Base-by-base conservation (phyloP, 37 sponge, comb jelly and placozoan species). In the Amphimedon queenslandica region DNA sequence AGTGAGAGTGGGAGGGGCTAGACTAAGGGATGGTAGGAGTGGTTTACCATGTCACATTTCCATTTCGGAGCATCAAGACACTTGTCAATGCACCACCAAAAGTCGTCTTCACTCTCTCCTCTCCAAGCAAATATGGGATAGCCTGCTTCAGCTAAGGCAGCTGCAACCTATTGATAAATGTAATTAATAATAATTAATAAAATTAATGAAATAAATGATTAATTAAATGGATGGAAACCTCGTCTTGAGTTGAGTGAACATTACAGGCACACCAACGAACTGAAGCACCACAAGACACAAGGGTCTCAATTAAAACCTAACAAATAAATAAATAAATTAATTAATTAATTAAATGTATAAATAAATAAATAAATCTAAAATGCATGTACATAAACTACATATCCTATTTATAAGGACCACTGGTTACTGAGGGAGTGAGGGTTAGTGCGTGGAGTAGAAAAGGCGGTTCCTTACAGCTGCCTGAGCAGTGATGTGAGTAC, bases 81-180 rank as follows among this genome's bases (percentile, higher is more conserved):
- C 76, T 91, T 79, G 32, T 91, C 96, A 27, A 91, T 95, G 69
- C 96, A 95, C 96, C 96, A 95, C 96, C 96, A 95, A 79, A 88
- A 95, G 32, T 88, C 96, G 21, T 81, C 79, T 42, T 91, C 92
- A 25, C 80, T 55, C 78, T 84, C 72, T 30, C 80, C 85, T 39
- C 77, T 84, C 96, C 96, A 95, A 5, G 86, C 96, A 78, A 81
- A 95, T 35, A 95, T 40, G 27, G 85, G 64, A 47, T 78, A 67
- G 1, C 91, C 91, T 79, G 58, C 4, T 27, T 57, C 47, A 42
- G 31, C 1, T 4, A 27, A 37, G n/a, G 56, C 29, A 55, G 53
- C 53, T 18, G 53, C 53, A 47, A 47, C n/a, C n/a, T n/a, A n/a
- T n/a, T n/a, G n/a, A n/a, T n/a, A n/a, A n/a, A n/a, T n/a, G n/a